Evolutionary conservation across 2,797 vertebrate species (phyloP), one percentile per base, ranked within the genome.

Genomic region (Alca torda): DNA sequence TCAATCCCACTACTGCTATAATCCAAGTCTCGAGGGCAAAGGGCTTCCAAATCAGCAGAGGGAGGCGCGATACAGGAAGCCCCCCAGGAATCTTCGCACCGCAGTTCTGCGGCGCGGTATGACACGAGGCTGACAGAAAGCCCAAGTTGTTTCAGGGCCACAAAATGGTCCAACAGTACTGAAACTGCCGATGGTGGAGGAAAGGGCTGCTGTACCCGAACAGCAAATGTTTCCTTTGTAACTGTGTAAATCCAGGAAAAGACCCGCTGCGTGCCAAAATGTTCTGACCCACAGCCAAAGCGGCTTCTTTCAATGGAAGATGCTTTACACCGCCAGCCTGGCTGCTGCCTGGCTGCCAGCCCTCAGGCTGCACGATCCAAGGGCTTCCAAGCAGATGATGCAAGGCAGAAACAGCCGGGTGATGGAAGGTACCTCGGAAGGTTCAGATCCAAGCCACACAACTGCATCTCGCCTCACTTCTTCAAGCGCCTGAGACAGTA

Each of bases 281-380:
- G 10, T 70, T 60, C 83, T 87, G 87, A 92, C 63, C 85, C 63
- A 46, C 63, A 30, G 78, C 87, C 87, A 86, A 41, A 60, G 48
- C 63, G 65, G 82, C 83, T 87, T 56, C 83, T 75, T 69, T 37
- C 10, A 20, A 35, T n/a, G 63, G 73, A 50, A 90, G 87, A 87
- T 72, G 63, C 79, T 86, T 68, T 14, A 30, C 60, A 26, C 54
- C 20, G 37, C 48, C 90, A 79, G 63, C 5, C 77, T 84, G 73
- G 26, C 51, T 87, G 87, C 59, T 87, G 90, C 83, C 78, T 53
- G 89, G 35, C 67, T 80, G 74, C 57, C 63, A 70, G 1, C 24
- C 41, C 84, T 60, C 64, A 18, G 64, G 28, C 25, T 13, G 3
- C 12, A 23, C 0, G 24, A 92, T 70, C 83, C 83, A 87, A 92